Evolutionary conservation across 2,113 vertebrate genomes (phyloP).

Genomic region (Hystrix cristata): DNA sequence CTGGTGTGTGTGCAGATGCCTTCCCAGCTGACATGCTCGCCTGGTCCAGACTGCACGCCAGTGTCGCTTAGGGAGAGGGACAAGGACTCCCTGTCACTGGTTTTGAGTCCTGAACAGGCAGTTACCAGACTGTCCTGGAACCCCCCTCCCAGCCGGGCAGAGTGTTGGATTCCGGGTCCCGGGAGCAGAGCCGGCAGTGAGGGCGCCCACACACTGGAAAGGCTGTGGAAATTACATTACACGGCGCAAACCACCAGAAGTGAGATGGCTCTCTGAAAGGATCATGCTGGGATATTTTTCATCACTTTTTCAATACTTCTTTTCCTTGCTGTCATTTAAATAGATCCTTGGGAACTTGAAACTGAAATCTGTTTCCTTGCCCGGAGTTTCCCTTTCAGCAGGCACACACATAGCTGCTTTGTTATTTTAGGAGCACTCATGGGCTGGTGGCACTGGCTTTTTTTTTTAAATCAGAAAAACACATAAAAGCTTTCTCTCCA

Average conservation of each 20-base stretch:
- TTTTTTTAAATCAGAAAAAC: conserved; percentile 76
- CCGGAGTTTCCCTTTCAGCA: conserved; percentile 69
- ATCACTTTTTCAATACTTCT: conserved; percentile 82
- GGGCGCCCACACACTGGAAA: conserved; percentile 79
- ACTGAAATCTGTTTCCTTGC: conserved; percentile 80
- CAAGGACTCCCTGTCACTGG: conserved; percentile 60
- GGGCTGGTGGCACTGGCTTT: conserved; percentile 73
- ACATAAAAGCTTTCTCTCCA: conserved; percentile 65
- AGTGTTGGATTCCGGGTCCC: conserved; percentile 68
- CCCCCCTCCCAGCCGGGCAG: conserved; percentile 67
- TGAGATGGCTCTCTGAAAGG: conserved; percentile 80
- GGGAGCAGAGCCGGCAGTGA: conserved; percentile 68
- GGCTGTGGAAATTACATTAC: conserved; percentile 79
- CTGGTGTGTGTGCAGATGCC: neutral
- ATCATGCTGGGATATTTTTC: conserved; percentile 85
- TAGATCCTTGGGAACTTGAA: conserved; percentile 82
- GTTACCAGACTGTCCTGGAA: conserved; percentile 77
- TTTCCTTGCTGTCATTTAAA: conserved; percentile 82
- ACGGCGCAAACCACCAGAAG: conserved; percentile 79
- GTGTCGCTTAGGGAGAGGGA: conserved; percentile 46
- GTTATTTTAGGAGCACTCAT: conserved; percentile 80
- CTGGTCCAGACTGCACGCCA: conserved; percentile 47
- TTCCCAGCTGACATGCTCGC: neutral
- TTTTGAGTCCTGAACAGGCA: conserved; percentile 74
- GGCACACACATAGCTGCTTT: conserved; percentile 61